phyloP scores from a whole-genome alignment of 2,113 vertebrate genomes.

The Syngnathus typhle region DNA sequence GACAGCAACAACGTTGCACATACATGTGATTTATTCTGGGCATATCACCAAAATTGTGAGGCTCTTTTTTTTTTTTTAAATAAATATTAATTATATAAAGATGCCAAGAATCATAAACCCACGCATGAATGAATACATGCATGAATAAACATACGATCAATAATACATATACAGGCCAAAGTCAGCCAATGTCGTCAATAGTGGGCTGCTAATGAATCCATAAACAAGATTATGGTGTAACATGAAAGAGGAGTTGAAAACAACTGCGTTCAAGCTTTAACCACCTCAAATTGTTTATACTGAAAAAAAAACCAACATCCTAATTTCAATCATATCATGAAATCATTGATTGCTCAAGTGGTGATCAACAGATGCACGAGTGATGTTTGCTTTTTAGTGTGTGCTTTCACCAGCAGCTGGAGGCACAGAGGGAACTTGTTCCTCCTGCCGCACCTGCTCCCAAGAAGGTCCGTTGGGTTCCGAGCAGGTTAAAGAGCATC shows the following conservation, averaged over 20 bases:
- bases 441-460: constrained; percentile 49
- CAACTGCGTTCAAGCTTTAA: constrained; percentile 9
- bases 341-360: constrained; percentile 26
- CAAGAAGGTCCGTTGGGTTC: constrained; percentile 36
- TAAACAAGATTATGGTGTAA: constrained; percentile 25
- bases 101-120: not conserved
- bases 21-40: not conserved
- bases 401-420: constrained; percentile 42
- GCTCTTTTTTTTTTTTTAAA: not conserved
- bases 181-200: constrained; percentile 9
- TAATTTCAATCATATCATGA: constrained; percentile 13
- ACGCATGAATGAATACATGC: not conserved
- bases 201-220: constrained; percentile 7
- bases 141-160: not conserved
- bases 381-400: constrained; percentile 11
- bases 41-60: not conserved
- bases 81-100: not conserved
- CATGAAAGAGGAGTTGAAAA: constrained; percentile 15
- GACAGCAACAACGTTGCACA: not conserved
- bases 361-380: constrained; percentile 1
- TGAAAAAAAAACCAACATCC: not conserved
- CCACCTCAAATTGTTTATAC: no score
- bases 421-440: constrained; percentile 24
- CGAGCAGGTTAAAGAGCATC: constrained; percentile 42
- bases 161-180: constrained; percentile 1